Base-by-base conservation (phyloP, 2,797 vertebrate species). In the Eupleurogrammus muticus region DNA sequence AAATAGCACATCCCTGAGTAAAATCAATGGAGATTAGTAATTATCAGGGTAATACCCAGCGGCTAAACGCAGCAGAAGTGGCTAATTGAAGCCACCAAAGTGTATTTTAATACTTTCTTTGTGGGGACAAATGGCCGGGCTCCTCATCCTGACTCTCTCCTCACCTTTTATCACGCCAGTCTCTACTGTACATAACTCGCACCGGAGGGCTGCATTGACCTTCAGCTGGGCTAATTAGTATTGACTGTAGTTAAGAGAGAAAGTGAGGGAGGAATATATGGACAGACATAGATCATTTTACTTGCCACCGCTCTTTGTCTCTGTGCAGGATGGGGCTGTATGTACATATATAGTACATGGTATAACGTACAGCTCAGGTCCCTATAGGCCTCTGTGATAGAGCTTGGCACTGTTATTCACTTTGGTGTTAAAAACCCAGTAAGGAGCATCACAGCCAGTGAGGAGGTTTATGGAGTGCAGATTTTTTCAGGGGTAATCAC, bases 141-240 rank as follows among this genome's bases (percentile, higher is more conserved):
- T 50, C 38, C 23, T 59, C 21, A 38, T 60, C 11, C 48, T 56
- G 42, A 57, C 13, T 46, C 73, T 66, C 20, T 66, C 20, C 40
- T 81, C 32, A 61, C 48, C 69, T 80, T 52, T 52, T 62, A 69
- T 66, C 78, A 58, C 66, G 21, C 63, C 60, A 19, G 58, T 77
- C 44, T 35, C 81, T 69, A 85, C 82, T 87, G 86, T 89, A 89
- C 63, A 86, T 73, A 70, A 73, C 77, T 59, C 42, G n/a, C 79
- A 83, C 79, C 82, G 75, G 66, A 73, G 79, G 87, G 63, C 72
- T 81, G 36, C 77, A 75, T 73, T 84, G 91, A 89, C 82, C 77
- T 90, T 86, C 84, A 93, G 90, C 87, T 88, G 91, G 92, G 84
- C 82, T 95, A 94, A 94, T 93, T 93, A 94, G 82, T 93, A 94